phyloP scores from a whole-genome alignment of 2,113 vertebrate species.

The Passer domesticus region DNA sequence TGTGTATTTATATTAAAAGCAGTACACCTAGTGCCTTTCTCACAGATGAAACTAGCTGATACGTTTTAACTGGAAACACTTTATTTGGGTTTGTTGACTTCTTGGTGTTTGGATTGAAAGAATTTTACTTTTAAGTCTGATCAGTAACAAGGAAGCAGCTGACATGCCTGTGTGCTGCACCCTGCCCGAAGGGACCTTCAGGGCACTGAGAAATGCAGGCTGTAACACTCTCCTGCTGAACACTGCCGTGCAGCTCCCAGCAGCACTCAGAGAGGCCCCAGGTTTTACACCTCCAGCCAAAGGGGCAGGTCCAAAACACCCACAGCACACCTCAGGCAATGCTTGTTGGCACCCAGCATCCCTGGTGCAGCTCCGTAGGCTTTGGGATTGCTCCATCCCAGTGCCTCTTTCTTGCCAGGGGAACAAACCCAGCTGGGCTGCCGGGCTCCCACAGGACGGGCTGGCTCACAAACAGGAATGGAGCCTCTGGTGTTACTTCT shows the following conservation, averaged over 20 bases:
- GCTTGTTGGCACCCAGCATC: background rate
- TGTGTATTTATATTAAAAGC: conserved; percentile 51
- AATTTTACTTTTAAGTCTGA: background rate
- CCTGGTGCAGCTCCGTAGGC: background rate
- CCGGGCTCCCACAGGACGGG: background rate
- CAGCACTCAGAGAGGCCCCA: background rate
- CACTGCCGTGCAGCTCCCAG: background rate
- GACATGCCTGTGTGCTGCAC: background rate
- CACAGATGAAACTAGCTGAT: conserved; percentile 29
- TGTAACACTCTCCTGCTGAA: background rate
- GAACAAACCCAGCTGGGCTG: background rate
- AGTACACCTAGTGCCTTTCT: conserved; percentile 42
- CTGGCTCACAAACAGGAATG: background rate
- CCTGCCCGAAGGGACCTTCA: background rate
- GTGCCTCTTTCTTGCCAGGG: background rate
- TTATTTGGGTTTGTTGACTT: background rate
- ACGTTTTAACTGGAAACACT: conserved; percentile 4
- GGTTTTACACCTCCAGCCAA: background rate
- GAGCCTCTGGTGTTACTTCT: background rate
- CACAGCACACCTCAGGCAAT: background rate
- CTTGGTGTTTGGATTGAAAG: background rate
- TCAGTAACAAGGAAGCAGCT: background rate
- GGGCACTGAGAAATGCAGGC: background rate
- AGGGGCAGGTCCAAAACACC: background rate
- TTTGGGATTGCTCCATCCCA: background rate